Percentiles rank a stretch among this genome's conserved stretches.
These are phyloP conservation scores for Promerops cafer DNA, from an alignment of 2,113 vertebrate species.

Conservation along the genomic window DNA sequence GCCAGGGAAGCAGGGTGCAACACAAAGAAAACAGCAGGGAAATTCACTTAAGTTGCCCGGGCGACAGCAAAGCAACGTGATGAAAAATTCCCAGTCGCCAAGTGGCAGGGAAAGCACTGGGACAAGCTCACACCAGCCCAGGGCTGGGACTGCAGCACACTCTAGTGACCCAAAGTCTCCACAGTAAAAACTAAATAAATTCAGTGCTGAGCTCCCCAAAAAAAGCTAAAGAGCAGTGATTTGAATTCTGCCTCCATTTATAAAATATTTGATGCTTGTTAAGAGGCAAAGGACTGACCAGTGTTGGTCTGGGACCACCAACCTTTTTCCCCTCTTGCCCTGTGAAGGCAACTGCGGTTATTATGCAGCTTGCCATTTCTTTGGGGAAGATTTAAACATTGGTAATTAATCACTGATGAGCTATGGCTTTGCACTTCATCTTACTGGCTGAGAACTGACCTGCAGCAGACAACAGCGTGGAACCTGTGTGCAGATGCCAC, in stretches of 20 bases:
- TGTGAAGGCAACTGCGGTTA: not conserved
- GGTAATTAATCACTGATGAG: not conserved
- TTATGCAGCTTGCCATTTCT: not conserved
- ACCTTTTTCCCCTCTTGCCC: not conserved
- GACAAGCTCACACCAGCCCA: not conserved
- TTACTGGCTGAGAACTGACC: fast-evolving
- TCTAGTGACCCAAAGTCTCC: conserved; percentile 71
- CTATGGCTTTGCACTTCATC: not conserved
- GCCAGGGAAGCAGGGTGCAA: conserved; percentile 24
- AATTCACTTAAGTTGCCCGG: conserved; percentile 65
- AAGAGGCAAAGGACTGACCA: not conserved
- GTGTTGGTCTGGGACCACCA: fast-evolving
- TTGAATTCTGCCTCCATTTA: not conserved
- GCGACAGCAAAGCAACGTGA: conserved; percentile 58
- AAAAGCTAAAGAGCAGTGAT: not conserved
- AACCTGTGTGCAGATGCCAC: fast-evolving
- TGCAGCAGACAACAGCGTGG: fast-evolving
- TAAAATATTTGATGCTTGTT: not conserved
- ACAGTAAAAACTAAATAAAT: not conserved
- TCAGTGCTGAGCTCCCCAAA: not conserved
- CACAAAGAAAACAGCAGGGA: conserved; percentile 67
- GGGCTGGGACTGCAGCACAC: conserved; percentile 82
- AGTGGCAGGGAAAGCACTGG: not conserved
- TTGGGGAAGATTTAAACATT: not conserved
- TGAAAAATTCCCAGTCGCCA: conserved; percentile 50